Base-by-base conservation (phyloP, 2,888 invertebrate species). In the Idaea biselata region DNA sequence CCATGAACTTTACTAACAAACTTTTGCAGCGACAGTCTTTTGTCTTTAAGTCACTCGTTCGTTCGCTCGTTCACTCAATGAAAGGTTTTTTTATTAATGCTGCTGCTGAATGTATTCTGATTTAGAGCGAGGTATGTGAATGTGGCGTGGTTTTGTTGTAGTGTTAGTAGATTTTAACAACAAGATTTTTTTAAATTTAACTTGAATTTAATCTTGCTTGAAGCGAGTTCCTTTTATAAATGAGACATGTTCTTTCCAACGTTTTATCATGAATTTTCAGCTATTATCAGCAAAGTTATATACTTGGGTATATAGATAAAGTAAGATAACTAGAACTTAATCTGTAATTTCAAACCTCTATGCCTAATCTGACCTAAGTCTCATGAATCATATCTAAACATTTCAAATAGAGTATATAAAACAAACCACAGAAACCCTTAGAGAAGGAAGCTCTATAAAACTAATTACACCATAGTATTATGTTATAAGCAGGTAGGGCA, bases 21-120 rank as follows among this genome's bases (percentile, higher is more conserved):
- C 79, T 85, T 86, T 79, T 74, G 75, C 76, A 74, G 80, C 82
- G 83, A 84, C 82, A 77, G 85, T 81, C 88, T 86, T 89, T 90
- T 89, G 90, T 89, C 78, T 77, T 77, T 68, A 77, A 79, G 80
- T 78, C 82, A 82, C 78, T 73, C 76, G 80, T 79, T 77, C 80
- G 75, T 76, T 75, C 79, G 77, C 77, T 72, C 70, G 55, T 16
- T n/a, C 55, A 16, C 18, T 17, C 18, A 44, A 44, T 76, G 44
- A 44, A 44, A 44, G 14, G 6, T 44, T 44, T 44, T 44, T 66
- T 68, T 69, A 70, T 25, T 25, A 44, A 44, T 11, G 44, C 44
- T 44, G 44, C 14, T 44, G 11, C 44, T 44, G 44, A 44, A 44
- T 44, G 44, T 44, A 44, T 8, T 44, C 44, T 11, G 44, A 44